Evolutionary conservation across 2,797 vertebrate species (phyloP).

Genomic region (Aplochiton taeniatus): DNA sequence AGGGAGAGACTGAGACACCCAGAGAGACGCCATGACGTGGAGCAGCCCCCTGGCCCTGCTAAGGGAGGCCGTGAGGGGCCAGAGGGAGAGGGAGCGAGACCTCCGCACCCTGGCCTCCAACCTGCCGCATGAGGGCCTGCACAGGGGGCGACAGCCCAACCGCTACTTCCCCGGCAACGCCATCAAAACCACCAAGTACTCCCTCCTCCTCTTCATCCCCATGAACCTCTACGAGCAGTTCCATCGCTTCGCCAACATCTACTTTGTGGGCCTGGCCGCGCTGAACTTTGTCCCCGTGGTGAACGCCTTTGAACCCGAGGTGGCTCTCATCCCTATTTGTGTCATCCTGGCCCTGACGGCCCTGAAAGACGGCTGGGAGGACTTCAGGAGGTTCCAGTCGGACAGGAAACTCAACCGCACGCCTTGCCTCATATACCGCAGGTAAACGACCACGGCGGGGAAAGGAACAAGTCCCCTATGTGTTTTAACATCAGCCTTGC

Average conservation of each 20-base stretch:
- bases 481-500: not conserved
- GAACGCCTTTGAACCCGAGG: constrained; percentile 87
- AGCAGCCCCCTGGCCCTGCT: constrained; percentile 60
- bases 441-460: constrained; percentile 73
- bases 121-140: constrained; percentile 75
- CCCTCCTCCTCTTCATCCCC: constrained; percentile 82
- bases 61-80: constrained; percentile 62
- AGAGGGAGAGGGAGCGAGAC: constrained; percentile 75
- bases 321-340: constrained; percentile 85
- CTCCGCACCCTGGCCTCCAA: constrained; percentile 82
- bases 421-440: constrained; percentile 83
- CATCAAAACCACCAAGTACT: constrained; percentile 92
- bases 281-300: constrained; percentile 89
- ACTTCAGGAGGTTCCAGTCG: constrained; percentile 83
- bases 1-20: constrained; percentile 1
- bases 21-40: constrained; percentile 60
- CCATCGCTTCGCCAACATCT: constrained; percentile 88
- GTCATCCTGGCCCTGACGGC: constrained; percentile 85
- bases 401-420: constrained; percentile 87
- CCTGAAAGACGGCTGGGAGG: constrained; percentile 91
- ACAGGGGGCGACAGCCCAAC: constrained; percentile 82
- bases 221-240: constrained; percentile 91
- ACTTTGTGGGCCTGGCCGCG: constrained; percentile 84
- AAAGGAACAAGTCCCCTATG: not conserved
- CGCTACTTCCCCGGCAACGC: constrained; percentile 77